Evolutionary conservation across 2,797 vertebrate genomes (phyloP), one percentile per base, ranked within the genome.

Genomic region (Gallirallus australis): DNA sequence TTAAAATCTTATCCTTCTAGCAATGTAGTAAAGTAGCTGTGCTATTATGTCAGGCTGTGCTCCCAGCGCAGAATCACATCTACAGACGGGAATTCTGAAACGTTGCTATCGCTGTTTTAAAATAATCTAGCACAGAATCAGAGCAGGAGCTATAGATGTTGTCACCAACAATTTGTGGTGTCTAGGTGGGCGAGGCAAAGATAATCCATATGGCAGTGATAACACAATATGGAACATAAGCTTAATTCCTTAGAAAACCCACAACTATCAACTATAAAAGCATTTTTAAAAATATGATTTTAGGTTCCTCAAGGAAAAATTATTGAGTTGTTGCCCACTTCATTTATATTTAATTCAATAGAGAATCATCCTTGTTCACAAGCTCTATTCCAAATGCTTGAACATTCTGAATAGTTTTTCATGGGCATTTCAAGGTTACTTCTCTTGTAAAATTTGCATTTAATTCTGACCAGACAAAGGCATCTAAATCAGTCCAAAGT

Each of bases 131-230:
- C 82, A 56, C 2, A 21, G 72, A 69, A 94, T 93, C 94, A 89
- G 73, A 82, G 73, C 73, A 53, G 87, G 82, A 95, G 82, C 73
- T 84, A 66, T 42, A 82, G 77, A 90, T 17, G 37, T 66, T 93
- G 90, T 91, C 90, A 94, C 60, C 86, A 80, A 60, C 82, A 84
- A 89, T 90, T 91, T 90, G 81, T 92, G 75, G 61, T 82, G 69
- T 90, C 90, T 91, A 78, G 63, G 42, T 88, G 89, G 84, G 72
- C 89, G 93, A 93, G 48, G 86, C 81, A 95, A 89, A 94, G 69
- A 95, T 93, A 95, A 93, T 69, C 86, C 89, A 88, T 92, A 93
- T 80, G 83, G 92, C 71, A 83, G 40, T 50, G 77, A 95, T 94
- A 95, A 94, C 86, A 87, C 59, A 93, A 42, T 82, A 68, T 76